Evolutionary conservation across 2,888 invertebrate species (phyloP), one percentile per base, ranked within the genome.

Genomic region (Microctonus hyperodae): DNA sequence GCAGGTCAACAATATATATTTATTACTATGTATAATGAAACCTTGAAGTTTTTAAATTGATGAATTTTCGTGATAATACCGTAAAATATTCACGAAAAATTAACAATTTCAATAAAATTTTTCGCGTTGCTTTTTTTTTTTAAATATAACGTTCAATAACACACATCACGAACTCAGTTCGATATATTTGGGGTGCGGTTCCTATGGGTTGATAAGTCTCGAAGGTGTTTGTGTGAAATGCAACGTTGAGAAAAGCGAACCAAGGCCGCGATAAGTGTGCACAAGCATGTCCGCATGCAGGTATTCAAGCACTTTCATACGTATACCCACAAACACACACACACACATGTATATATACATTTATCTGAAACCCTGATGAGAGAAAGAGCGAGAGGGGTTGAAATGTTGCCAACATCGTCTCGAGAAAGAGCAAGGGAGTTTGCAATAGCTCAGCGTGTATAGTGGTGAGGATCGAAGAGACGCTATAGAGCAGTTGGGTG

Each of bases 111-210:
- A n/a, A 44, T 16, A 44, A 44, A 16, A 7, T 20, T 16, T 20
- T 1, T 7, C 22, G 11, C 5, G 22, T 16, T 10, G 22, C 51
- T 11, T 51, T 6, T n/a, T n/a, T n/a, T n/a, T n/a, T 23, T 51
- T 20, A 13, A 23, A 7, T 2, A 51, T 22, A 51, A 20, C 20
- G 22, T 9, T 5, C 20, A 50, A 50, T 16, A 11, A 35, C 23
- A 20, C 20, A 25, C n/a, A n/a, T n/a, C 16, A 53, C 16, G 37
- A 25, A 61, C 56, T 37, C 40, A 74, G 76, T 77, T 81, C 79
- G 82, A 82, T 81, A 83, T 83, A 83, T 82, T 83, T 80, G 81
- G 83, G 82, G 82, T 83, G 83, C 83, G 81, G 81, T 81, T 78
- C 80, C 77, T 76, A 75, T 69, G 71, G 70, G 70, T 72, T 71